Evolutionary conservation across 2,888 invertebrate species (phyloP), one percentile per base, ranked within the genome.

Genomic region (Phortica okadai): DNA sequence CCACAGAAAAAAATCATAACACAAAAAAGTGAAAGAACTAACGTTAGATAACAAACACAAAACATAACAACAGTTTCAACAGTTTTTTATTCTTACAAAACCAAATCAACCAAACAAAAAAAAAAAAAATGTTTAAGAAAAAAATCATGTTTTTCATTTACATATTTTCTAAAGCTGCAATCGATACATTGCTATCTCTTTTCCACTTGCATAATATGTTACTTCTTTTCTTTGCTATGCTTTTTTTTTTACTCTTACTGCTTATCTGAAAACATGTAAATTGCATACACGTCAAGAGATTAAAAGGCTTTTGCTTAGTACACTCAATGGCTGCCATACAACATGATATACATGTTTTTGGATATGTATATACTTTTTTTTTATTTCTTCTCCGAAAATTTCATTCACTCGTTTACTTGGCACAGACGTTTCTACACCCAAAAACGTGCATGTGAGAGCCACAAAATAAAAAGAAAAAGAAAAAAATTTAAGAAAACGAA

Each of bases 221-320:
- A 33, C 33, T 33, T 33, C 33, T 16, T 69, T 21, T 58, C 8
- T 16, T 69, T 69, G 25, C 16, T 45, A 21, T 45, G n/a, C 45
- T 45, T 45, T 45, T 44, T 69, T 16, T 44, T 33, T 69, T 62
- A 11, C 33, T 33, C 42, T 42, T 66, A 42, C 66, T 69, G 69
- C 69, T 69, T 69, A 69, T 69, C 69, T 44, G 11, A 44, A 69
- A 69, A 69, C 69, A 69, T 69, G 69, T 69, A 69, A 69, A 69
- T 69, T 69, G 69, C 69, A 69, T 45, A 69, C 69, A 69, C 69
- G 69, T 69, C 69, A 69, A 45, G 45, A 69, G 69, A 69, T 69
- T 69, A 69, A 69, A 69, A 69, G 69, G 69, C 69, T 69, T 62
- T 73, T 73, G 25, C 73, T 73, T 42, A 59, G 42, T 59, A 25